Conservation (phyloP, 1,140 invertebrate species). For the Pentalonia nigronervosa region DNA sequence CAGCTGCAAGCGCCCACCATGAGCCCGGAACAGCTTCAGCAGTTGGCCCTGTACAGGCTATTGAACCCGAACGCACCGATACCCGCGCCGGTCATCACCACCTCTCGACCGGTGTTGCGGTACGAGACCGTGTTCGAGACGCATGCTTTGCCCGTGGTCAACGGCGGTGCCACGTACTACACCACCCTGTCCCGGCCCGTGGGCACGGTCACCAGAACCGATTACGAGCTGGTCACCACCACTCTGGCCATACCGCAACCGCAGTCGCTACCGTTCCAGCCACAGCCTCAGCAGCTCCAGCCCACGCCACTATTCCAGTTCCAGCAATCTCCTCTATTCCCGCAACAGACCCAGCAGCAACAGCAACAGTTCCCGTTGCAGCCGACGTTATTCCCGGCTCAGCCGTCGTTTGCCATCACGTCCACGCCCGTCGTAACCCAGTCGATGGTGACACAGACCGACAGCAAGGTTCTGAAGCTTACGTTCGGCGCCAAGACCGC, state of each 20-base stretch:
- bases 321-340: constrained; percentile 77
- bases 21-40: constrained; percentile 75
- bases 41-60: constrained; percentile 74
- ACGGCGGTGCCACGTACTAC: constrained; percentile 75
- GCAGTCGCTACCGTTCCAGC: constrained; percentile 58
- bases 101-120: constrained; percentile 77
- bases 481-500: constrained; percentile 89
- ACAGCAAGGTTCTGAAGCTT: constrained; percentile 82
- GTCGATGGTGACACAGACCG: constrained; percentile 79
- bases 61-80: constrained; percentile 73
- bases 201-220: constrained; percentile 77
- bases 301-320: constrained; percentile 76
- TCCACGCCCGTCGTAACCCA: constrained; percentile 83
- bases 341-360: constrained; percentile 66
- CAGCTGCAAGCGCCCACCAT: constrained; percentile 62
- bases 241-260: constrained; percentile 68
- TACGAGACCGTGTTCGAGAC: constrained; percentile 82
- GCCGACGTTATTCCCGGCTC: constrained; percentile 59
- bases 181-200: constrained; percentile 80
- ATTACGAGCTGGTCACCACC: constrained; percentile 77
- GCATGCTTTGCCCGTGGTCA: constrained; percentile 79
- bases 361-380: constrained; percentile 66
- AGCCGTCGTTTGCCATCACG: constrained; percentile 78
- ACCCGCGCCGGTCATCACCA: constrained; percentile 73
- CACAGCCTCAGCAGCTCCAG: constrained; percentile 73